Base-by-base conservation (phyloP, 2,113 vertebrate species). In the Otolemur garnettii region DNA sequence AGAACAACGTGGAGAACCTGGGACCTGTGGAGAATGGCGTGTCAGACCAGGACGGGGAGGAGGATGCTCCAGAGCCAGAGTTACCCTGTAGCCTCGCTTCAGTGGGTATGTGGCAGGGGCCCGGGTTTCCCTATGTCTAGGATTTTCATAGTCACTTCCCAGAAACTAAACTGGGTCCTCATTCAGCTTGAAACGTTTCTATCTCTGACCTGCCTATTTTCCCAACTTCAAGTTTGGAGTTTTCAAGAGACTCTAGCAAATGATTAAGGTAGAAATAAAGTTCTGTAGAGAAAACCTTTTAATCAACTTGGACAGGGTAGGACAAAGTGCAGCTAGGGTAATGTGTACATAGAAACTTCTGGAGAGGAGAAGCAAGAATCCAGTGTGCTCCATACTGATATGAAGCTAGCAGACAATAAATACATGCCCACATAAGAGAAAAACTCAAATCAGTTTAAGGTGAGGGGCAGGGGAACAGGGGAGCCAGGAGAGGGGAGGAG, bases 31-130 rank as follows among this genome's bases (percentile, higher is more conserved):
- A 99, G 96, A 98, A 98, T 0, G 98, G 95, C 7, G 57, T 98
- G 50, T 98, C 97, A 0, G 99, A 99, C 12, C 98, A 98, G 0
- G 98, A 99, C 15, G 98, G 97, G 7, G 99, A 99, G 42, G 98
- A 98, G 86, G 98, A 98, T 74, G 62, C 80, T 38, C 97, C 42
- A 7, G 98, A 98, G 78, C 79, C 91, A 17, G 97, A 98, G 59
- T 17, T 94, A 10, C 80, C 95, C 79, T 91, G 97, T 14, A 91
- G 83, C 94, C 38, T 89, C 11, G 19, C 91, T 30, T 0, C 74
- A 0, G 66, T 60, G 59, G 98, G 98, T 99, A 98, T 66, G 94
- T 95, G 96, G 85, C 28, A 26, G 7, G 35, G 21, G 4, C 26
- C 42, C 18, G 0, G 17, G 85, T 26, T 13, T 86, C 74, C 45